Evolutionary conservation across 2,113 vertebrate species (phyloP).

Genomic region (Seriola quinqueradiata): DNA sequence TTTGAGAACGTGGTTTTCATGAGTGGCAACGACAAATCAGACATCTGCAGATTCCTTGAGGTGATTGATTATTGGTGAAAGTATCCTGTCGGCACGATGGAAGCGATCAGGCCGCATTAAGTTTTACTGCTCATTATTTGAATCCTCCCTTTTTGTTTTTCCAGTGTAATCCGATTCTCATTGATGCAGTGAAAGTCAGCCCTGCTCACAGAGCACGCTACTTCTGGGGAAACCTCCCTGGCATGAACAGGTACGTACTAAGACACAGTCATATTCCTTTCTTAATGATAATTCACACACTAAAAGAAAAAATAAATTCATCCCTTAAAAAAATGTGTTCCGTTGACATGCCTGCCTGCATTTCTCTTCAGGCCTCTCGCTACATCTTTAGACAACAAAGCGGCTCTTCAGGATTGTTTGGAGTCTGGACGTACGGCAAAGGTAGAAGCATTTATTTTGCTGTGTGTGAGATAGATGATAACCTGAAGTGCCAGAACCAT

Average conservation of each 20-base stretch:
- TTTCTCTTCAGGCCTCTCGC: slow-evolving; percentile 83
- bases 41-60: slow-evolving; percentile 96
- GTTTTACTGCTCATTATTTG: background rate
- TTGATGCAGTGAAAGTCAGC: slow-evolving; percentile 93
- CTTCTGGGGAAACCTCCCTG: slow-evolving; percentile 97
- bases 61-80: slow-evolving; percentile 70
- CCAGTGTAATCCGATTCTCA: slow-evolving; percentile 95
- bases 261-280: background rate
- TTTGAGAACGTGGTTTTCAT: slow-evolving; percentile 98
- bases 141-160: background rate
- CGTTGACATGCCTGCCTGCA: background rate
- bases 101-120: background rate
- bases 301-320: background rate
- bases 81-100: too few relatives aligned
- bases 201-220: slow-evolving; percentile 94
- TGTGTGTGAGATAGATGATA: background rate
- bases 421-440: slow-evolving; percentile 88
- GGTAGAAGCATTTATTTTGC: slow-evolving; percentile 74
- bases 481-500: background rate
- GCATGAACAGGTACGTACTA: slow-evolving; percentile 92
- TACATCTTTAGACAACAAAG: slow-evolving; percentile 84
- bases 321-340: background rate
- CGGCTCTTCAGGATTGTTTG: slow-evolving; percentile 90
- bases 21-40: slow-evolving; percentile 90
- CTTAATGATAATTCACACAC: background rate